Conservation (phyloP, 2,113 vertebrate genomes). For the Sigmodon hispidus region DNA sequence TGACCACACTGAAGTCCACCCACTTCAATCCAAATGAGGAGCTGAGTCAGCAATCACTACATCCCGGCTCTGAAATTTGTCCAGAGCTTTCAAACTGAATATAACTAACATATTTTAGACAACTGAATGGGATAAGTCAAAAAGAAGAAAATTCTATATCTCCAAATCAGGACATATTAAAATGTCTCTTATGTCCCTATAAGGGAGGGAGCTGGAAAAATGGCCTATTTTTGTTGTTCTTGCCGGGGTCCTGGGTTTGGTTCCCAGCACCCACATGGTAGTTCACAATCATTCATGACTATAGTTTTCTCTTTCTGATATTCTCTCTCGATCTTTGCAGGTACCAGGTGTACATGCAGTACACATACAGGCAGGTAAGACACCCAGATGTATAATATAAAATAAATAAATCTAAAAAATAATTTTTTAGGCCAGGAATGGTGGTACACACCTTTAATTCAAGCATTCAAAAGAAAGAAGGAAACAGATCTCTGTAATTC, state of each 20-base stretch:
- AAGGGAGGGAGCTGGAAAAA: not conserved
- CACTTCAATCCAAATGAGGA: conserved; percentile 28
- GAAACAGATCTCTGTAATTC: not conserved
- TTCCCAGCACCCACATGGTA: not conserved
- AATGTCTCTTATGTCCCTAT: no score
- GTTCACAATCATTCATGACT: not conserved
- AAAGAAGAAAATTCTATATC: not conserved
- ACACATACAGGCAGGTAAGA: not conserved
- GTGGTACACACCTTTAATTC: not conserved
- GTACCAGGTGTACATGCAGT: not conserved
- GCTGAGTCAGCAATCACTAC: conserved; percentile 38
- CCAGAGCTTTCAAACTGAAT: not conserved
- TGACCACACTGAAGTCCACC: conserved; percentile 42
- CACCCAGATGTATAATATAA: not conserved
- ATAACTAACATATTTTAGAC: not conserved
- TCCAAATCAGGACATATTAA: not conserved
- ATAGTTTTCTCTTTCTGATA: not conserved
- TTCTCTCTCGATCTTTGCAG: not conserved
- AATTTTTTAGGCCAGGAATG: not conserved
- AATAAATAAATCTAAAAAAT: not conserved
- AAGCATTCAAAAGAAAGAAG: not conserved
- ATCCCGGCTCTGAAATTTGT: not conserved
- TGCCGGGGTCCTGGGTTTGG: not conserved
- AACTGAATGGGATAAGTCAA: not conserved
- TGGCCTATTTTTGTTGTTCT: not conserved